These are phyloP conservation scores for Umimayanthus kanabou DNA, from an alignment of 92 coral and sea anemone species.

Conservation along the genomic window DNA sequence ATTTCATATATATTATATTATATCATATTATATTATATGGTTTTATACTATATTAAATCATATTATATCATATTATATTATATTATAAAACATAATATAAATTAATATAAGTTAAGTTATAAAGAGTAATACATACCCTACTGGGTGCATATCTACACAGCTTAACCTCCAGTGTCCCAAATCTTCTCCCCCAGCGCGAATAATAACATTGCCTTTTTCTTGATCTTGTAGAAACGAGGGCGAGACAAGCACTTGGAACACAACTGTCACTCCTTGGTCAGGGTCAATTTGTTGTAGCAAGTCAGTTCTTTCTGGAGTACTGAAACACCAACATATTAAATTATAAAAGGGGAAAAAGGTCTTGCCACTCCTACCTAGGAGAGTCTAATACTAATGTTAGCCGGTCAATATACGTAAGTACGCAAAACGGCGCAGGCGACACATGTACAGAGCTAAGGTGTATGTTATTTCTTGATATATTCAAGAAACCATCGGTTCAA, in stretches of 20 bases:
- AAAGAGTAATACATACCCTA: neutral
- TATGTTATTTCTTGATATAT: too few species aligned
- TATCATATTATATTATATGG: too few species aligned
- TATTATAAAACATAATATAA: neutral
- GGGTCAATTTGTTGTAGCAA: neutral
- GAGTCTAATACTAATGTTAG: neutral
- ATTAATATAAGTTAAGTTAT: neutral
- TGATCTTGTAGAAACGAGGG: neutral
- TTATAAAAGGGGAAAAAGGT: neutral
- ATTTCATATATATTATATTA: too few species aligned
- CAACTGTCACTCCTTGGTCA: slow-evolving; percentile 10
- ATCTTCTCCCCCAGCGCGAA: slow-evolving; percentile 14
- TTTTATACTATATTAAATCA: too few species aligned
- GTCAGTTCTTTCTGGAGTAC: neutral
- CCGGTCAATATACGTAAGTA: too few species aligned
- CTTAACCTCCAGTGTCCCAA: neutral
- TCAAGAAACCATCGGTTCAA: too few species aligned
- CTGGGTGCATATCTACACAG: neutral
- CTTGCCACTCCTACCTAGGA: neutral
- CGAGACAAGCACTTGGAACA: slow-evolving; percentile 1
- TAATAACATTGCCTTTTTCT: neutral
- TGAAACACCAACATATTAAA: neutral
- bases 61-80: too few species aligned
- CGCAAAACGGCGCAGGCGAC: too few species aligned
- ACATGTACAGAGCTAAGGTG: too few species aligned